These are phyloP conservation scores for Hylyphantes graminicola DNA, from an alignment of 1,140 invertebrate species.

Conservation along the genomic window DNA sequence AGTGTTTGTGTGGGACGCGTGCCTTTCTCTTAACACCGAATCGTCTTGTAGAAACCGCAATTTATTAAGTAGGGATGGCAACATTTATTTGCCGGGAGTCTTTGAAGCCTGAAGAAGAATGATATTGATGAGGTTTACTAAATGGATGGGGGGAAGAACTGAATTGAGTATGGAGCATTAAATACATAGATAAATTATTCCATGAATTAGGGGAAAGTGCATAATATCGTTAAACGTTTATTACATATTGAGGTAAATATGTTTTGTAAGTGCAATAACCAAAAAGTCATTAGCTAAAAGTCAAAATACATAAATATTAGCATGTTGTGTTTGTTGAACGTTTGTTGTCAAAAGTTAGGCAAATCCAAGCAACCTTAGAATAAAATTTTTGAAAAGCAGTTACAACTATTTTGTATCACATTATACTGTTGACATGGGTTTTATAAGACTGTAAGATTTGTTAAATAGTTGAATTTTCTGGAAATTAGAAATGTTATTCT, in stretches of 20 bases:
- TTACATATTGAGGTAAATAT: neutral
- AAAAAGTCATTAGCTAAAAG: no score
- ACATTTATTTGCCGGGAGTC: constrained; percentile 28
- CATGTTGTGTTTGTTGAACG: no score
- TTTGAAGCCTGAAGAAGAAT: neutral
- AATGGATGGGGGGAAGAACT: neutral
- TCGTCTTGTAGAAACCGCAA: constrained; percentile 14
- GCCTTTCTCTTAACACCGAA: constrained; percentile 4
- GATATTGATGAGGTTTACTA: constrained; percentile 35
- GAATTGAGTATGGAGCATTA: neutral
- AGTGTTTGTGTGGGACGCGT: constrained; percentile 15
- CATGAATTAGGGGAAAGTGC: neutral
- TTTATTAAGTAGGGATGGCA: constrained; percentile 10
- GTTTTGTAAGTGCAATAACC: no score
- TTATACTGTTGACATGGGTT: no score
- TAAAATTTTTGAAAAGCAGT: no score
- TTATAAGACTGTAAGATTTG: no score
- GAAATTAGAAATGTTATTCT: no score
- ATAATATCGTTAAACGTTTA: neutral
- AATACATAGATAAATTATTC: neutral
- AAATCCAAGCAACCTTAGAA: no score
- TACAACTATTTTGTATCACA: no score
- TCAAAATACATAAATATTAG: no score
- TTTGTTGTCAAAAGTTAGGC: no score
- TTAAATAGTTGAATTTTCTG: no score